Conservation (phyloP, 2,113 vertebrate genomes). For the Forbesichthys agassizii region DNA sequence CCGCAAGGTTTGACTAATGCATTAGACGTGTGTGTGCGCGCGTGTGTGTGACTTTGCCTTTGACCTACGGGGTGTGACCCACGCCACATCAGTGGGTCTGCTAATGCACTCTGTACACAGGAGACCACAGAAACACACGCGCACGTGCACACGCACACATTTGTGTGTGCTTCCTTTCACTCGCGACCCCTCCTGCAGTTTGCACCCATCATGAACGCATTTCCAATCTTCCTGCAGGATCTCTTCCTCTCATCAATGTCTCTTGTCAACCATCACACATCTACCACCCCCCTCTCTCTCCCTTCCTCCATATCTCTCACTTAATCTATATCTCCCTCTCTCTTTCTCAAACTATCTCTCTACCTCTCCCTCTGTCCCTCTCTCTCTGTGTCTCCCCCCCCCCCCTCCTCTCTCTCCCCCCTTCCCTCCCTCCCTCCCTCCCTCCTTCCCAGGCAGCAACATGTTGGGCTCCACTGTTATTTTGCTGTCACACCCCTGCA, state of each 20-base stretch:
- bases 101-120: conserved; percentile 53
- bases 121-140: conserved; percentile 38
- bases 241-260: background rate
- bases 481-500: conserved; percentile 22
- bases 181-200: background rate
- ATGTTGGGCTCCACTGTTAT: conserved; percentile 11
- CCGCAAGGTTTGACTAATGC: background rate
- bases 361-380: conserved; percentile 2
- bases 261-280: no score
- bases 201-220: background rate
- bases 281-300: conserved; percentile 1
- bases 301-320: background rate
- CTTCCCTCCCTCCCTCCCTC: conserved; percentile 1
- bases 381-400: background rate
- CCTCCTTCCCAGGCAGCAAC: conserved; percentile 22
- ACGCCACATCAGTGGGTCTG: conserved; percentile 30
- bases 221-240: conserved; percentile 4
- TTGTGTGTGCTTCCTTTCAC: background rate
- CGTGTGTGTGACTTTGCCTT: conserved; percentile 17
- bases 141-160: conserved; percentile 25
- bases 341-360: no score
- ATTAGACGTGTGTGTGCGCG: conserved; percentile 1
- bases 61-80: conserved; percentile 34
- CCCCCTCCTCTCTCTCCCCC: conserved; percentile 10
- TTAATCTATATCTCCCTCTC: conserved; percentile 11